Percentiles rank a stretch among this genome's conserved stretches.
Conservation (phyloP, 2,888 invertebrate species). For the Hesperia comma region DNA sequence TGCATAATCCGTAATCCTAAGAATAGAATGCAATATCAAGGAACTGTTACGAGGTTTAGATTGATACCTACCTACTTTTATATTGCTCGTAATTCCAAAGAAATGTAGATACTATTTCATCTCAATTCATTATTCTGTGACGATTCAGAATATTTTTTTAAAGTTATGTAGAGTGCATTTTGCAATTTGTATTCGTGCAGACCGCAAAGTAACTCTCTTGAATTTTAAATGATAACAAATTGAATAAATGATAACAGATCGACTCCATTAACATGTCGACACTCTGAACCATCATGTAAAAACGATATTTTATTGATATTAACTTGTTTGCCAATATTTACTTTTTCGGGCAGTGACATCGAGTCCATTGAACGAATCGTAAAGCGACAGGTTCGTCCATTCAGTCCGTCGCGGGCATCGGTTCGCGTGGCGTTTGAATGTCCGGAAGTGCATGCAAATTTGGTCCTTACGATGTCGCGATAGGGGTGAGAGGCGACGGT, state of each 20-base stretch:
- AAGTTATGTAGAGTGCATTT: too few relatives aligned
- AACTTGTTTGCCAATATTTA: background rate
- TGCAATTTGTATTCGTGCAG: too few relatives aligned
- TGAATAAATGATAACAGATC: background rate
- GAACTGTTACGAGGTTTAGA: too few relatives aligned
- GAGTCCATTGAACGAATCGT: background rate
- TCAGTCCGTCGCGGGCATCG: background rate
- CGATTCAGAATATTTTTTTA: too few relatives aligned
- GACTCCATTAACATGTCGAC: background rate
- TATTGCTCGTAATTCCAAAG: too few relatives aligned
- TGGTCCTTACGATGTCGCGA: conserved; percentile 36
- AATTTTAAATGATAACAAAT: background rate
- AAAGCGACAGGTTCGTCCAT: conserved; percentile 19
- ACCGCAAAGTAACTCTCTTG: background rate
- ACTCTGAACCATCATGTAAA: background rate
- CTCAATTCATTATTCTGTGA: too few relatives aligned
- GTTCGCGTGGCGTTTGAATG: conserved; percentile 19
- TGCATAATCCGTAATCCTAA: too few relatives aligned
- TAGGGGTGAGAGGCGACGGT: conserved; percentile 38
- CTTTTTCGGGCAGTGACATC: background rate
- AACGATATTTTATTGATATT: background rate
- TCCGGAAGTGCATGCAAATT: conserved; percentile 44
- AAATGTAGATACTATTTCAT: too few relatives aligned
- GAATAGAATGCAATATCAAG: too few relatives aligned
- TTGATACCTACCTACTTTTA: too few relatives aligned